Percentiles rank a stretch among this genome's conserved stretches.
Conservation (phyloP, 2,797 vertebrate genomes). For the Zalophus californianus region DNA sequence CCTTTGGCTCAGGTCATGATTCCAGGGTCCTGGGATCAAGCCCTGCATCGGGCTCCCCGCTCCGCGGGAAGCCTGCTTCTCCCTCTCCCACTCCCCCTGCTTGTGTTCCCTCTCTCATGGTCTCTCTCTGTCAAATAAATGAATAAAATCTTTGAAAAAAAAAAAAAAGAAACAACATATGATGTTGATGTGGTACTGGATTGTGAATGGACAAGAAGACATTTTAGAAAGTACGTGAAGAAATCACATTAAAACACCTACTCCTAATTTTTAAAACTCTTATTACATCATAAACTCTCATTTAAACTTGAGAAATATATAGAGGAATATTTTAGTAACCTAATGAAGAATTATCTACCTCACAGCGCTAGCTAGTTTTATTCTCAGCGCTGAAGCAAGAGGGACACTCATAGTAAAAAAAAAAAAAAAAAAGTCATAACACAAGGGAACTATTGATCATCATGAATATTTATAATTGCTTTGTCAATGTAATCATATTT, state of each 20-base stretch:
- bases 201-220: constrained; percentile 10
- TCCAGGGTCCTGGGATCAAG: too few species aligned
- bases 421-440: neutral
- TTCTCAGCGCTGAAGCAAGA: neutral
- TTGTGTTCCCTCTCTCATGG: too few species aligned
- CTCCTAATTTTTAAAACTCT: neutral
- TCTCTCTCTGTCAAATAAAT: too few species aligned
- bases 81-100: too few species aligned
- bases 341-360: neutral
- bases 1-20: too few species aligned
- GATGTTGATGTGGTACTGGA: neutral
- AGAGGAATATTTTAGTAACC: neutral
- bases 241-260: neutral
- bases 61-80: too few species aligned
- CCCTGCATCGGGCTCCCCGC: too few species aligned
- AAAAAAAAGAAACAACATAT: neutral
- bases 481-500: neutral
- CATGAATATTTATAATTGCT: neutral
- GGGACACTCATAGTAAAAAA: neutral
- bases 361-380: neutral
- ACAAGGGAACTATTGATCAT: neutral
- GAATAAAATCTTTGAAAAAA: too few species aligned
- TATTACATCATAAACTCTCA: neutral
- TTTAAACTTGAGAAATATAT: neutral
- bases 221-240: neutral